Conservation (phyloP, 1,140 invertebrate genomes). For the Brachystomella parvula region DNA sequence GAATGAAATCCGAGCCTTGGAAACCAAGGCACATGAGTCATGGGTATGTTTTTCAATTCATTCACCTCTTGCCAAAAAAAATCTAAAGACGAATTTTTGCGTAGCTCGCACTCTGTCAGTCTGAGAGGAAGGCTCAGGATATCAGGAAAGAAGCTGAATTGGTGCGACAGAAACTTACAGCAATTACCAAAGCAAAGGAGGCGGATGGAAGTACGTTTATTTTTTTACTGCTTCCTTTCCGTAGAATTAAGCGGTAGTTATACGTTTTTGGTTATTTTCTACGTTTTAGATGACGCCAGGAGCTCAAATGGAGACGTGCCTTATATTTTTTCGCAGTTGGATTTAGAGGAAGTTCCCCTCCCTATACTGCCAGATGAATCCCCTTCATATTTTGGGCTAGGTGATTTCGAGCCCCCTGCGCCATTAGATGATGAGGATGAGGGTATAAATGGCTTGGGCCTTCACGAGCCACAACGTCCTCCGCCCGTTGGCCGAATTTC, state of each 20-base stretch:
- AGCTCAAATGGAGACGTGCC: slow-evolving; percentile 26
- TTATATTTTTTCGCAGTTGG: slow-evolving; percentile 14
- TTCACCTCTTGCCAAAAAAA: neutral
- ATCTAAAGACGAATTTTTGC: neutral
- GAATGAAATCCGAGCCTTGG: slow-evolving; percentile 29
- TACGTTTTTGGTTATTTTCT: slow-evolving; percentile 7
- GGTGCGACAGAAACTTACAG: slow-evolving; percentile 27
- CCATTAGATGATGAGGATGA: slow-evolving; percentile 29
- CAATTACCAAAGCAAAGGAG: slow-evolving; percentile 30
- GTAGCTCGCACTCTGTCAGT: slow-evolving; percentile 35
- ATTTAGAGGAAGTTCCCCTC: slow-evolving; percentile 17
- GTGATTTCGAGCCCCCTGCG: slow-evolving; percentile 28
- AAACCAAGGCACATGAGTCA: slow-evolving; percentile 32
- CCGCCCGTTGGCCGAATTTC: slow-evolving; percentile 31
- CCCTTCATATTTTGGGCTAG: slow-evolving; percentile 33
- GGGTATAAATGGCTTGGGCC: neutral
- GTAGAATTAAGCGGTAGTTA: slow-evolving; percentile 7
- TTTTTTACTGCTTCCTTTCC: neutral
- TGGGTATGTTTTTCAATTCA: slow-evolving; percentile 24
- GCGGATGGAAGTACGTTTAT: slow-evolving; percentile 25
- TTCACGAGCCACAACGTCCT: slow-evolving; percentile 11
- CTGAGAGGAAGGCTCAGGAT: slow-evolving; percentile 35
- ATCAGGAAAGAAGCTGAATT: slow-evolving; percentile 30
- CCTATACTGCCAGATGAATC: slow-evolving; percentile 19
- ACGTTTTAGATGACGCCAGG: slow-evolving; percentile 12